Base-by-base conservation (phyloP, 2,797 vertebrate species). In the Pseudomugil tenellus region DNA sequence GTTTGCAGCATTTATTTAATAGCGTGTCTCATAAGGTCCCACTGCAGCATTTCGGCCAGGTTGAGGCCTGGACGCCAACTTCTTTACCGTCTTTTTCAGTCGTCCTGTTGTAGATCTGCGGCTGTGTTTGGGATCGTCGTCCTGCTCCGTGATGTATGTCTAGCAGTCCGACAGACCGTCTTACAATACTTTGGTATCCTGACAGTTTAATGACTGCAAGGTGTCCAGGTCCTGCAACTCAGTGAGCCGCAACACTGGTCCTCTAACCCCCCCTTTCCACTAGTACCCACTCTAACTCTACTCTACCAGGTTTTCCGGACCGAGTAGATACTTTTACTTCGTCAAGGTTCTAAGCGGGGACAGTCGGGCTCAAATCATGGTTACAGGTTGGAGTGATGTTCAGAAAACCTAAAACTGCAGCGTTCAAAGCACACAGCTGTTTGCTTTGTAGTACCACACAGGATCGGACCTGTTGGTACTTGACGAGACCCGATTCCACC, bases 401-500 rank as follows among this genome's bases (percentile, higher is more conserved):
- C 29, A 29, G 19, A 46, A 46, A 46, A 46, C n/a, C n/a, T 10
- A 19, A 46, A n/a, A 8, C n/a, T n/a, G 6, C n/a, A 19, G 17
- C 41, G 16, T 19, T 41, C 2, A 43, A 17, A 41, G 39, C 39
- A 19, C 16, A 6, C 39, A 19, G 16, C 39, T 19, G 41, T 19
- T 17, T n/a, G 41, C 35, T 14, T 37, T 2, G 13, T 37, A 14
- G n/a, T 35, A 12, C 13, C 2, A 37, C 3, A 41, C 37, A 41
- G 14, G 4, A 46, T 9, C 41, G 8, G n/a, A 29, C 25, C 16
- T 25, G 16, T 51, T 26, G 46, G 25, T 25, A 21, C 29, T 25
- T 49, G 4, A 21, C 39, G 56, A 43, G 64, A 52, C 32, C 51
- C 58, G 80, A 84, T 72, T 72, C 72, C 53, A n/a, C 35, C 52